These are phyloP conservation scores for Chloroceryle amazona DNA, from an alignment of 2,797 vertebrate species.

Conservation along the genomic window DNA sequence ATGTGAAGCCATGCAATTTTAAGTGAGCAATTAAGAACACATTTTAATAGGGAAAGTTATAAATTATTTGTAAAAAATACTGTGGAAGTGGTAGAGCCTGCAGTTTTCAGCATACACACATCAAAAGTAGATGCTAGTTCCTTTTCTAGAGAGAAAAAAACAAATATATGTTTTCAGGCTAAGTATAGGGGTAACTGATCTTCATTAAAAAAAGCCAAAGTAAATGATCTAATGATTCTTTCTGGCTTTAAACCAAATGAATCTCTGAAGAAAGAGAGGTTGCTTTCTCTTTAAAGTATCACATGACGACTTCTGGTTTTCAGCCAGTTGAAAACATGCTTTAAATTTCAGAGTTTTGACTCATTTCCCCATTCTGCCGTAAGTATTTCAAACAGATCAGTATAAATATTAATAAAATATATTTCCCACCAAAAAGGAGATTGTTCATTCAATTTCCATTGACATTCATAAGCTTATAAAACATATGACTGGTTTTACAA, in stretches of 20 bases:
- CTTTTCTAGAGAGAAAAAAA: background rate
- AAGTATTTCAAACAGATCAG: constrained; percentile 12
- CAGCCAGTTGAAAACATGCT: constrained; percentile 23
- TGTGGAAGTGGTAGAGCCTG: background rate
- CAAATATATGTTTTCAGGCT: background rate
- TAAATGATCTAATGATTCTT: constrained; percentile 1
- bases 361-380: background rate
- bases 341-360: background rate
- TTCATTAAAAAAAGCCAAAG: background rate
- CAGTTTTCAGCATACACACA: background rate
- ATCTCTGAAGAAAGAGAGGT: background rate
- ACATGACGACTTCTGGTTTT: background rate
- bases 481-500: background rate
- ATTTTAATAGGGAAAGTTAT: background rate
- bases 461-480: background rate
- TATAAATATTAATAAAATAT: constrained; percentile 37
- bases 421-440: constrained; percentile 43
- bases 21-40: background rate
- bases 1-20: background rate
- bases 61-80: background rate
- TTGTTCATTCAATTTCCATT: constrained; percentile 1
- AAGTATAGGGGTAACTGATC: background rate
- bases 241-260: constrained; percentile 1
- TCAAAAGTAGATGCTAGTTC: background rate
- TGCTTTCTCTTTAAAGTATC: background rate